Conservation (phyloP, 1,140 invertebrate genomes). For the Gyrodactylus salaris region DNA sequence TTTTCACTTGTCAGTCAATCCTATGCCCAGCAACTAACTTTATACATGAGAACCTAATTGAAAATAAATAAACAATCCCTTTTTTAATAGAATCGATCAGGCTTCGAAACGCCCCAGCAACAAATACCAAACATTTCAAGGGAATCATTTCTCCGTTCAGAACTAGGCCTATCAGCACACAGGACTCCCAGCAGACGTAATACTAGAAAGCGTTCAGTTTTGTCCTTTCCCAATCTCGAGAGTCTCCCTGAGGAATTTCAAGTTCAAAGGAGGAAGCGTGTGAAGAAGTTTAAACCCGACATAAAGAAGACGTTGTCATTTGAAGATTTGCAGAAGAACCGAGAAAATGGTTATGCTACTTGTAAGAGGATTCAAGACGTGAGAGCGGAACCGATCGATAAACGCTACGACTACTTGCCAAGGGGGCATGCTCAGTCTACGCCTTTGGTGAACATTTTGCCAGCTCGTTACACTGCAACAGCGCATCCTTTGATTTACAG, state of each 20-base stretch:
- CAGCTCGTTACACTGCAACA: background rate
- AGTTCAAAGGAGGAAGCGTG: background rate
- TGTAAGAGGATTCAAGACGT: background rate
- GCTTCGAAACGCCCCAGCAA: no score
- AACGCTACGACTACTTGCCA: background rate
- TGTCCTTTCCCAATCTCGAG: background rate
- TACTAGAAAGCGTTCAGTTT: background rate
- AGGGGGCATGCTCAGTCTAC: background rate
- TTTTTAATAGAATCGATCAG: no score
- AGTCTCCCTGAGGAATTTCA: background rate
- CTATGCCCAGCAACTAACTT: no score
- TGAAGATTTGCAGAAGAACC: background rate
- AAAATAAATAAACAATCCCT: no score
- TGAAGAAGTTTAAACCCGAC: background rate
- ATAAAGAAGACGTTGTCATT: background rate
- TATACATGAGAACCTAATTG: no score
- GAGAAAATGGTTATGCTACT: background rate
- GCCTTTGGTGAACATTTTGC: background rate
- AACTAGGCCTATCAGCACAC: no score
- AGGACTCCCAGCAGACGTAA: background rate
- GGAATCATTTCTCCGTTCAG: no score
- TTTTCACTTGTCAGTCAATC: no score
- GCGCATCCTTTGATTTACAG: background rate
- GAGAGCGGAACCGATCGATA: background rate
- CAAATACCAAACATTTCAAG: no score